phyloP scores from a whole-genome alignment of 2,797 vertebrate species.

The Danio choprae region DNA sequence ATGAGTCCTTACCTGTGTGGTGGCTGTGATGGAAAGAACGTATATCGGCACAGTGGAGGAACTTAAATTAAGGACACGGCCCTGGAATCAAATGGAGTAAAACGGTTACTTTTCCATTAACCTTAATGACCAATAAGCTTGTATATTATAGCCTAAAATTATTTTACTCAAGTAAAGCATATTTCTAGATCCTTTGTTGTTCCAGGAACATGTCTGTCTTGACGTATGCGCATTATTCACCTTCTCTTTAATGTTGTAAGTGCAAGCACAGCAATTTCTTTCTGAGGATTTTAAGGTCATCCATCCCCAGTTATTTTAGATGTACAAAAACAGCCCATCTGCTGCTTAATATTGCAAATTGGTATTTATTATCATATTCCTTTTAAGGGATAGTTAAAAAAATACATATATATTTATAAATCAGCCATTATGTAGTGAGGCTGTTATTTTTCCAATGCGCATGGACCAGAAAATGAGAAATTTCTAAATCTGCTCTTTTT shows the following conservation, averaged over 20 bases:
- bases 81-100: conserved; percentile 73
- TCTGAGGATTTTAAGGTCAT: background rate
- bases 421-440: too few species aligned
- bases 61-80: conserved; percentile 91
- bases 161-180: background rate
- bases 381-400: too few species aligned
- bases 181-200: background rate
- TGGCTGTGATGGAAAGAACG: conserved; percentile 92
- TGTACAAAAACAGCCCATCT: background rate
- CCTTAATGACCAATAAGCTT: background rate
- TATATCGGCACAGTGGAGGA: conserved; percentile 95
- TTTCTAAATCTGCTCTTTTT: too few species aligned
- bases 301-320: background rate
- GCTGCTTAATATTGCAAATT: background rate
- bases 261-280: background rate
- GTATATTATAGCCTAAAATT: background rate
- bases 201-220: background rate
- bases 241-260: background rate
- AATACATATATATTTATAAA: too few species aligned
- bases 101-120: conserved; percentile 31
- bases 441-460: too few species aligned
- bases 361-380: background rate
- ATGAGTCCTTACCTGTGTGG: conserved; percentile 82
- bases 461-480: too few species aligned
- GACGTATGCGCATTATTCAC: background rate